Evolutionary conservation across 1,140 invertebrate genomes (phyloP), one percentile per base, ranked within the genome.

Genomic region (Danaus melanippus): DNA sequence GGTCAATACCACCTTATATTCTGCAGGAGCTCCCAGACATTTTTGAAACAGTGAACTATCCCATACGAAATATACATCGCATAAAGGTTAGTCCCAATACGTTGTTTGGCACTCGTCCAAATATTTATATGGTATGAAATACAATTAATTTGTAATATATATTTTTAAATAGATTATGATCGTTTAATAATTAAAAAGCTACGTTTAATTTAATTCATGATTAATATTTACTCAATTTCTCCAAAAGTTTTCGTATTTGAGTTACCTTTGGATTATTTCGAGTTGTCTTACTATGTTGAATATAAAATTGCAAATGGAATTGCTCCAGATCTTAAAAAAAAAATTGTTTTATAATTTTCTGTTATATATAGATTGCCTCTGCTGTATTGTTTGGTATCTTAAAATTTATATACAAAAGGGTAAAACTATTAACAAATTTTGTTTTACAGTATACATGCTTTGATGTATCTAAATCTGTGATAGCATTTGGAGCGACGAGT

Each of bases 401-500:
- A 12, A 32, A 41, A 46, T 53, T 45, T 46, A 46, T 46, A 10
- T 44, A 8, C 43, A 44, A n/a, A 44, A n/a, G 43, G 12, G 1
- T n/a, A 8, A 44, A 44, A 44, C 43, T 44, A 12, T 8, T 46
- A 42, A 32, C 4, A 32, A 32, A 32, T 43, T 53, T 55, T 71
- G 68, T 41, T 46, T 90, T 90, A 60, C 85, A 95, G 93, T 94
- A 94, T 60, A 94, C 92, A 32, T 93, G 92, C 70, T 92, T 94
- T 66, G 90, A 92, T 84, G 89, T 92, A 11, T 94, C 93, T 11
- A 79, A 88, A 66, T 92, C 89, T 64, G 92, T 92, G 58, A 88
- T 95, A 52, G 88, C 92, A 51, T 90, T 95, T 69, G 93, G 94
- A 32, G 93, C 93, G 4, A 93, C 91, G 0, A 94, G 93, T 70